Evolutionary conservation across 2,113 vertebrate species (phyloP).

Genomic region (Pteronura brasiliensis): DNA sequence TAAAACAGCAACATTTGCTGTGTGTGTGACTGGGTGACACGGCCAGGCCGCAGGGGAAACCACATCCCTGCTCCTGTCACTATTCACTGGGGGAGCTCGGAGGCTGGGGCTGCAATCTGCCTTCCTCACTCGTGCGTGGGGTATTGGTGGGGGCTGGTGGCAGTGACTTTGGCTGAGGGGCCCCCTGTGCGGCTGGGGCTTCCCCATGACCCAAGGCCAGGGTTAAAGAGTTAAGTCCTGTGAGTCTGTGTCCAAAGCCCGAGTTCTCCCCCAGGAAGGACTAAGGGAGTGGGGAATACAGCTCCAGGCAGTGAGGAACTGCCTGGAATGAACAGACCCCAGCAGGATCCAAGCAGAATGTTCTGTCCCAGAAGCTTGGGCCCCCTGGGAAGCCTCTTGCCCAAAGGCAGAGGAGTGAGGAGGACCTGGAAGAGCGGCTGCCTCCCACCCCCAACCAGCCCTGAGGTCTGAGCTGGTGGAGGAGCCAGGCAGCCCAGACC

Average conservation of each 20-base stretch:
- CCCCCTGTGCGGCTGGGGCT: neutral
- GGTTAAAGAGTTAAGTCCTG: neutral
- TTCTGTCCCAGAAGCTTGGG: neutral
- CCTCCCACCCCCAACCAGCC: fast-evolving
- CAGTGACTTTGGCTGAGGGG: neutral
- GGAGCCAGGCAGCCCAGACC: neutral
- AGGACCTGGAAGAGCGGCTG: neutral
- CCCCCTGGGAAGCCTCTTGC: neutral
- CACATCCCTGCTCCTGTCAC: neutral
- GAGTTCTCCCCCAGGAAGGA: neutral
- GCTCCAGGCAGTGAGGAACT: fast-evolving
- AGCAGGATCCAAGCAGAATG: neutral
- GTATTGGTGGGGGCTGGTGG: neutral
- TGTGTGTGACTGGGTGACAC: fast-evolving
- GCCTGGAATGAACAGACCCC: neutral
- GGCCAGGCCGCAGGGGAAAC: neutral
- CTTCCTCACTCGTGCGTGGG: neutral
- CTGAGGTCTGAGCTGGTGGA: neutral
- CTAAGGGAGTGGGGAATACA: neutral
- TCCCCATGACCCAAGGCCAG: no score
- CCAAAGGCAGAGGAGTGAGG: neutral
- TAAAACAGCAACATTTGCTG: neutral
- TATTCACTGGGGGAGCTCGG: neutral
- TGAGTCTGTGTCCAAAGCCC: neutral
- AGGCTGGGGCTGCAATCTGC: neutral